Evolutionary conservation across 2,113 vertebrate genomes (phyloP).

Genomic region (Ceyx margarethae): DNA sequence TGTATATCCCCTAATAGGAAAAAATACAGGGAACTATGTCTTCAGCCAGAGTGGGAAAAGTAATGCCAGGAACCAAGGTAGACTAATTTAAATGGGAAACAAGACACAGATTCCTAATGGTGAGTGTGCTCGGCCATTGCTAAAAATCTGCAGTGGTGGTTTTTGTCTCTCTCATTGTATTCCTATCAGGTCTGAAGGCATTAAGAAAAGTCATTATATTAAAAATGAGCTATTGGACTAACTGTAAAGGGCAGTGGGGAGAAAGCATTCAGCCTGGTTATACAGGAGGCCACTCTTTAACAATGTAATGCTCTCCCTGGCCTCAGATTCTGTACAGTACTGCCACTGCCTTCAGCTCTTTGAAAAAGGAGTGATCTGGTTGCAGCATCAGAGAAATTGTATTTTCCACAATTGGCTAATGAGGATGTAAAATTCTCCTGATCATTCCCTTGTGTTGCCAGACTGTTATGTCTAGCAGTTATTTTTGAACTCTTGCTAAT

Average conservation of each 20-base stretch:
- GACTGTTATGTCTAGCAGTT: conserved; percentile 57
- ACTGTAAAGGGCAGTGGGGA: neutral
- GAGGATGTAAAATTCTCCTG: conserved; percentile 12
- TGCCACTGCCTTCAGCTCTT: neutral
- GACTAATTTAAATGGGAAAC: neutral
- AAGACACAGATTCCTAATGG: neutral
- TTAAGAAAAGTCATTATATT: neutral
- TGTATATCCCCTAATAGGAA: neutral
- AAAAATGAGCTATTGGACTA: neutral
- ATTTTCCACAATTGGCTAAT: neutral
- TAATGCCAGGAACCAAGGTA: neutral
- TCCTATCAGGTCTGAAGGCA: neutral
- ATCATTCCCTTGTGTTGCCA: conserved; percentile 3
- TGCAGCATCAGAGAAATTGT: neutral
- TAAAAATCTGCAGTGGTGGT: neutral
- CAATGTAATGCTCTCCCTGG: neutral
- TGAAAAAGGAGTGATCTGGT: neutral
- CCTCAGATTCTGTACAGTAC: neutral
- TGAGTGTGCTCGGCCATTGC: neutral
- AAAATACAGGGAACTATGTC: neutral
- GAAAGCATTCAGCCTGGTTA: neutral
- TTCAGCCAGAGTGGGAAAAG: neutral
- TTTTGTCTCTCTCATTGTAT: neutral
- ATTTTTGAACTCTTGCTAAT: conserved; percentile 51
- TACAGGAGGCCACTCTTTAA: neutral